phyloP scores from a whole-genome alignment of 1,140 invertebrate species.

The Drosophila aff. region DNA sequence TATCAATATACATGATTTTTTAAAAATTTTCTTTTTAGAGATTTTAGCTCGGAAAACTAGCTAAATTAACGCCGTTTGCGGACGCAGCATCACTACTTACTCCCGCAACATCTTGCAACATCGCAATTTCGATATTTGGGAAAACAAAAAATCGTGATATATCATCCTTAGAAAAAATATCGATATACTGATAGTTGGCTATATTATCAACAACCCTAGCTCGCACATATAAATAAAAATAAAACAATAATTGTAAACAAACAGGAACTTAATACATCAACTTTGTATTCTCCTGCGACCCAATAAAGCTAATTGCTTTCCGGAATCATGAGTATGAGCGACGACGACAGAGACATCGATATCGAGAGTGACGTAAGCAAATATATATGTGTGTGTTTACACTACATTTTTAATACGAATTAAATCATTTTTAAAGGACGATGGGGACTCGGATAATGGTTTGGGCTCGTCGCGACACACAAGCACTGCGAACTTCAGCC shows the following conservation, averaged over 20 bases:
- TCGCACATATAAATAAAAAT: constrained; percentile 16
- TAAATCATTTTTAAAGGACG: constrained; percentile 86
- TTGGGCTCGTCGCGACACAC: constrained; percentile 83
- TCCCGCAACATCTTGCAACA: too few species aligned
- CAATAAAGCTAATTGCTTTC: background rate
- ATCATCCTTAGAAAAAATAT: too few species aligned
- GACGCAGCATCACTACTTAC: too few species aligned
- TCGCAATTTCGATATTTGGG: too few species aligned
- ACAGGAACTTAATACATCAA: background rate
- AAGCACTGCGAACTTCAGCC: constrained; percentile 76
- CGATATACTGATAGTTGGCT: too few species aligned
- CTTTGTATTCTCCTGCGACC: background rate
- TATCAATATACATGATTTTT: too few species aligned
- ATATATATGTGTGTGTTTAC: too few species aligned
- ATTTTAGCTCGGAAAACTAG: too few species aligned
- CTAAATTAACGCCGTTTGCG: too few species aligned
- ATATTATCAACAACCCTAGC: background rate
- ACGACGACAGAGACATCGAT: constrained; percentile 96
- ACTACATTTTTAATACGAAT: background rate
- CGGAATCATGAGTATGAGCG: constrained; percentile 88
- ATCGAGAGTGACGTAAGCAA: constrained; percentile 94
- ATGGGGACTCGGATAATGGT: constrained; percentile 88
- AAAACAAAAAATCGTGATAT: too few species aligned
- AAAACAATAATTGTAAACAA: constrained; percentile 34
- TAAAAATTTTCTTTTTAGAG: too few species aligned